phyloP scores from a whole-genome alignment of 1,140 invertebrate species.

The Orius insidiosus region DNA sequence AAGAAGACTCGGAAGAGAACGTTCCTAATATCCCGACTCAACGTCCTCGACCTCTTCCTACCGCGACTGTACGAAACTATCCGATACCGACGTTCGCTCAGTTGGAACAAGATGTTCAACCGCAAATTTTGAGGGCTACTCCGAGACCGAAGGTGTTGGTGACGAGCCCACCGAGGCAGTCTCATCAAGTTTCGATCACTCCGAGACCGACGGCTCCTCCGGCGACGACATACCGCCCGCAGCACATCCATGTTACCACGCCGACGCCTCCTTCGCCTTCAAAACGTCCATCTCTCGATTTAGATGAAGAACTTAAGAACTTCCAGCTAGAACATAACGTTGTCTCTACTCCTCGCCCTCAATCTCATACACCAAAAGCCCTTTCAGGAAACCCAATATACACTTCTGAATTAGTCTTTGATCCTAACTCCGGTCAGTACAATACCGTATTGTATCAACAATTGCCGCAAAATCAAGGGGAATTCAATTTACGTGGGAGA shows the following conservation, averaged over 20 bases:
- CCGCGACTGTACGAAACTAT: too few species aligned
- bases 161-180: conserved; percentile 15
- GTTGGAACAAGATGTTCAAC: conserved; percentile 25
- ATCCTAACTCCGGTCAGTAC: conserved; percentile 59
- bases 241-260: conserved; percentile 37
- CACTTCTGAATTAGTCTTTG: conserved; percentile 56
- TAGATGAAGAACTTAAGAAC: conserved; percentile 54
- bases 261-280: conserved; percentile 22
- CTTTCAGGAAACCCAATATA: conserved; percentile 37
- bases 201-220: conserved; percentile 34
- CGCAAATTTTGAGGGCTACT: conserved; percentile 28
- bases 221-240: conserved; percentile 44
- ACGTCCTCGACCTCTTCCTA: too few species aligned
- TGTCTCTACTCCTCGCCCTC: conserved; percentile 18
- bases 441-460: conserved; percentile 60
- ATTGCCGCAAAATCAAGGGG: conserved; percentile 47
- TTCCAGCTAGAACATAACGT: conserved; percentile 54
- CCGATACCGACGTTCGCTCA: conserved; percentile 21
- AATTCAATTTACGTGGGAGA: conserved; percentile 48
- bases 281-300: conserved; percentile 34
- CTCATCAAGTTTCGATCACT: conserved; percentile 32
- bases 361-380: conserved; percentile 21
- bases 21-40: conserved; percentile 30
- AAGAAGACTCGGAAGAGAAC: conserved; percentile 32
- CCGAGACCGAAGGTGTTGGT: conserved; percentile 29